A percentile compares a stretch with the other conserved stretches of the same genome.
These are phyloP conservation scores for Cettia cetti DNA, from an alignment of 2,113 vertebrate genomes.

Conservation along the genomic window DNA sequence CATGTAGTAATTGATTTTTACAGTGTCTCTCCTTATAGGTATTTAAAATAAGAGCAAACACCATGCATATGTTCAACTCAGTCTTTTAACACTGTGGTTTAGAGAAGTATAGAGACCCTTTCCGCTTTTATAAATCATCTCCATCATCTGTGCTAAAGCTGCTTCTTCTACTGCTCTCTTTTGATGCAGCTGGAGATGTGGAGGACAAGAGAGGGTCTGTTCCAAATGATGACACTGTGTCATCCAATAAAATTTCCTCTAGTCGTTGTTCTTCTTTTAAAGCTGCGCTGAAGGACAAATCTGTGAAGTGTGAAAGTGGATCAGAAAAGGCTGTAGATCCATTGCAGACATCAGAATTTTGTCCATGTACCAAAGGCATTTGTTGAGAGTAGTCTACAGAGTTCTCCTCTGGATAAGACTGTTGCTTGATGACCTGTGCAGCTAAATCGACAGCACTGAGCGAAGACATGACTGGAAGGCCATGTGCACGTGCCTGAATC, in stretches of 20 bases:
- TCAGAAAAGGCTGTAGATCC: conserved; percentile 87
- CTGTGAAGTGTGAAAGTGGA: conserved; percentile 95
- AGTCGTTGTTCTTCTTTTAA: conserved; percentile 91
- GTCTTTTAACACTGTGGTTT: not conserved
- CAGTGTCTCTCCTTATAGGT: not conserved
- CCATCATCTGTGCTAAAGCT: conserved; percentile 91
- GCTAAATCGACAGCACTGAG: conserved; percentile 77
- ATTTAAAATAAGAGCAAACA: conserved; percentile 18
- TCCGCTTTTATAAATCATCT: conserved; percentile 79
- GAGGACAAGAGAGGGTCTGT: conserved; percentile 89
- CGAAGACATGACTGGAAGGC: conserved; percentile 82
- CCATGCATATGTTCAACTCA: not conserved
- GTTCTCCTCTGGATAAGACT: conserved; percentile 82
- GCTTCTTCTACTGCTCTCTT: conserved; percentile 91
- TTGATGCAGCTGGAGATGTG: conserved; percentile 85
- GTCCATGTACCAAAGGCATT: conserved; percentile 62
- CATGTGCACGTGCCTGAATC: conserved; percentile 91
- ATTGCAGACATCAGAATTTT: conserved; percentile 69
- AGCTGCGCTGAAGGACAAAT: conserved; percentile 90
- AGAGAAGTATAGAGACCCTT: not conserved
- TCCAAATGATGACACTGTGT: conserved; percentile 86
- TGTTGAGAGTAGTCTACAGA: conserved; percentile 82
- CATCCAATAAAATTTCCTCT: conserved; percentile 86
- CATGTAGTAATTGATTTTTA: not conserved
- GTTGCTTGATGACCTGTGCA: conserved; percentile 81